Base-by-base conservation (phyloP, 2,113 vertebrate genomes). In the Coregonus clupeaformis region DNA sequence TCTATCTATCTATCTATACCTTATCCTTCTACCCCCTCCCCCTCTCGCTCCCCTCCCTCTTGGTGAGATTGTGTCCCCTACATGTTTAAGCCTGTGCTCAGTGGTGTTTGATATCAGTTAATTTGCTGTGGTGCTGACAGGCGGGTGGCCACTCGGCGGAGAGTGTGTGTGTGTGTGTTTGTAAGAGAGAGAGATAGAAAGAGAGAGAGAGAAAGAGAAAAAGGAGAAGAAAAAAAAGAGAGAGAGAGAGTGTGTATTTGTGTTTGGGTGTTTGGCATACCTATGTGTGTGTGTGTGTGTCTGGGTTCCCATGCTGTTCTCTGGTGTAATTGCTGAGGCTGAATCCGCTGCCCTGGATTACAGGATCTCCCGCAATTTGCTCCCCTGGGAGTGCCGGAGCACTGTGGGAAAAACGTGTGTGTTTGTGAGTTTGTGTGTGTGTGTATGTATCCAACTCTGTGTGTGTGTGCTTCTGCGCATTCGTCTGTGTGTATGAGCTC, bases 71-170 rank as follows among this genome's bases (percentile, higher is more conserved):
- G 82, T 90, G 89, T 91, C 84, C 89, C 86, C 87, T 88, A 91
- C 93, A 92, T 92, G 93, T 92, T 89, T 91, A 85, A 91, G 91
- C 93, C 86, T 91, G 93, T 90, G 85, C 91, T 91, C 88, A 83
- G 84, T 75, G 90, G 91, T 93, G 92, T 94, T 93, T 93, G 89
- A 93, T 93, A 92, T 93, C 91, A 93, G 89, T 92, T 94, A 88
- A 93, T 93, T 93, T 94, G 87, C 89, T 81, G 83, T 86, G 82
- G 90, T 91, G 92, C 90, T 94, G 93, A 94, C 92, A 94, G 91
- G 88, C 73, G 84, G 87, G 90, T 90, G 83, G 90, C 87, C 84
- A 71, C 84, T 73, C 77, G 73, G 84, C 80, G 70, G 82, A 80
- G 79, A 49, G 16, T 82, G 77, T 59, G 71, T 82, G 72, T 84